Percentiles rank a stretch among this genome's conserved stretches.
These are phyloP conservation scores for Drosophila lacicola DNA, from an alignment of 2,888 invertebrate species.

Conservation along the genomic window DNA sequence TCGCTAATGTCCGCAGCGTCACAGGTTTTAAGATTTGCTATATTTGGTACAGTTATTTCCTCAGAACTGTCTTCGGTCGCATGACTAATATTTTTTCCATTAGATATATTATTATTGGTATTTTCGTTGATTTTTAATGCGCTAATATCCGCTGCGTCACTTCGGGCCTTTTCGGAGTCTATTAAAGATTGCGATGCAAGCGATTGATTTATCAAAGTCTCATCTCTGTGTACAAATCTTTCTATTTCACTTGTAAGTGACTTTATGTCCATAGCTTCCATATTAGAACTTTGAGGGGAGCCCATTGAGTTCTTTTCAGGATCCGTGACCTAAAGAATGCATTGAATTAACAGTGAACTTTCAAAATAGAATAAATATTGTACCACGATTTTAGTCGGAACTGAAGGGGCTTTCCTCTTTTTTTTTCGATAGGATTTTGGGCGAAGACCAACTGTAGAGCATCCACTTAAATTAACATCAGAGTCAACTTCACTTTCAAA, in stretches of 20 bases:
- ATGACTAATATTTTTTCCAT: neutral
- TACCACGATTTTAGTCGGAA: conserved; percentile 83
- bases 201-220: conserved; percentile 1
- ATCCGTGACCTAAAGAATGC: conserved; percentile 16
- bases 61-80: neutral
- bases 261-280: conserved; percentile 50
- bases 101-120: neutral
- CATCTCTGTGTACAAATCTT: conserved; percentile 53
- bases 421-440: conserved; percentile 87
- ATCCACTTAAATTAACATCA: conserved; percentile 59
- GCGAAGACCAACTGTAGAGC: conserved; percentile 15
- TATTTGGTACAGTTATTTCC: neutral
- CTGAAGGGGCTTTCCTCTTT: conserved; percentile 87
- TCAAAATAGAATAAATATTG: neutral
- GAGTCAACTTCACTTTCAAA: conserved; percentile 86
- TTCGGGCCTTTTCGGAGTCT: neutral
- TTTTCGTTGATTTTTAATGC: conserved; percentile 1
- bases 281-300: neutral
- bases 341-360: neutral
- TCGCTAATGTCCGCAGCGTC: neutral
- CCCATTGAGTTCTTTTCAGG: conserved; percentile 2
- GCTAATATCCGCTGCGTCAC: neutral
- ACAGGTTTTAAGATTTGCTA: too few relatives aligned
- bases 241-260: conserved; percentile 68
- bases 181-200: neutral